These are phyloP conservation scores for Hyposmocoma kahamanoa DNA, from an alignment of 1,140 invertebrate genomes.

Conservation along the genomic window DNA sequence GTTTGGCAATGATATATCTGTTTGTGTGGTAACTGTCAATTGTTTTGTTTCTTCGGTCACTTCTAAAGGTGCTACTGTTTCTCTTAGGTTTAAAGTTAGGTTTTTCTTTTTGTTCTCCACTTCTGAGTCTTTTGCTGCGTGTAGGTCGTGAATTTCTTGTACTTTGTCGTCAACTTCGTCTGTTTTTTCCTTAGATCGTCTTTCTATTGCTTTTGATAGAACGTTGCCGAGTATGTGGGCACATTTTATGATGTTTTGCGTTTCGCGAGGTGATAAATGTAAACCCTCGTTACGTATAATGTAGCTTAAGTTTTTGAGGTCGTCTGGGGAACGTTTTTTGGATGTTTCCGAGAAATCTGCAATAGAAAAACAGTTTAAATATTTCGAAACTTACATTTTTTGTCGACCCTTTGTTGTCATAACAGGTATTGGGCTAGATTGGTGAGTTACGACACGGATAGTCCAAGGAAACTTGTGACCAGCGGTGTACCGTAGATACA, in stretches of 20 bases:
- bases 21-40: slow-evolving; percentile 54
- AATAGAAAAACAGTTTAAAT: slow-evolving; percentile 12
- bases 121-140: slow-evolving; percentile 21
- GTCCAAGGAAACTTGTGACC: no score
- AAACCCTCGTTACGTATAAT: slow-evolving; percentile 55
- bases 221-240: slow-evolving; percentile 56
- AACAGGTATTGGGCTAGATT: no score
- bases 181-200: slow-evolving; percentile 28
- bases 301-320: slow-evolving; percentile 36
- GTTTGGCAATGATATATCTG: slow-evolving; percentile 60
- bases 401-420: no score
- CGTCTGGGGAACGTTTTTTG: slow-evolving; percentile 44
- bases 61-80: slow-evolving; percentile 39
- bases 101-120: slow-evolving; percentile 40
- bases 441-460: no score
- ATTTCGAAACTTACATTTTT: no score
- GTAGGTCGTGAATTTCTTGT: slow-evolving; percentile 21
- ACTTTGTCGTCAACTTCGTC: slow-evolving; percentile 22
- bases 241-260: slow-evolving; percentile 60
- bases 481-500: no score
- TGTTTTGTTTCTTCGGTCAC: slow-evolving; percentile 47
- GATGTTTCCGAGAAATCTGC: slow-evolving; percentile 48
- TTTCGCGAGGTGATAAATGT: slow-evolving; percentile 49
- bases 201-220: slow-evolving; percentile 49
- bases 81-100: slow-evolving; percentile 46